Conservation (phyloP, 2,113 vertebrate genomes). For the Crypturellus undulatus region DNA sequence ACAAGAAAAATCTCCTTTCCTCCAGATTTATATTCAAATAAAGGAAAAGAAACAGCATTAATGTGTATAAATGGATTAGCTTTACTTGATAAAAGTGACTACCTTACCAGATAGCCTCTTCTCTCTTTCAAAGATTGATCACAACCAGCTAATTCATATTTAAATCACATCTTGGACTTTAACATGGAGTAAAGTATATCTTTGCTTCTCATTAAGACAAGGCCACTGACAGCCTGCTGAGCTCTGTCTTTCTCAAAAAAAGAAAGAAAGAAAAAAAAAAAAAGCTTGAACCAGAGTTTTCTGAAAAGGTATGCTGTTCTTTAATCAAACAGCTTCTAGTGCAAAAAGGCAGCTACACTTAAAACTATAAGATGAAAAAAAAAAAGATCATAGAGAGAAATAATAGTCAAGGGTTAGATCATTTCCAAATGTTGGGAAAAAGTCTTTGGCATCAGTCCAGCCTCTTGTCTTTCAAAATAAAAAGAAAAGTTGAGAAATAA, state of each 20-base stretch:
- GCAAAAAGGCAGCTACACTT: not conserved
- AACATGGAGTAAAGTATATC: not conserved
- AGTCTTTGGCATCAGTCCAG: not conserved
- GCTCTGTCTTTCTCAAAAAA: not conserved
- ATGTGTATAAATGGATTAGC: not conserved
- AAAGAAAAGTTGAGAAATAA: not conserved
- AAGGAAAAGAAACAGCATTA: not conserved
- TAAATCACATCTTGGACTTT: not conserved
- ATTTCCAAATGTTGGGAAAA: not conserved
- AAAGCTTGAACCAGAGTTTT: not conserved
- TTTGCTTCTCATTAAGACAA: slow-evolving; percentile 2
- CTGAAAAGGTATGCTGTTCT: not conserved
- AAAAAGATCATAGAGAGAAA: not conserved
- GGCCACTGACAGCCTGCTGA: not conserved
- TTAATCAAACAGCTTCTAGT: not conserved
- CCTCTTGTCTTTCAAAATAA: not conserved
- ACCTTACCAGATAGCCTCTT: not conserved
- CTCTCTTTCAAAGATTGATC: not conserved
- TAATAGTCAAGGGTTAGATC: not conserved
- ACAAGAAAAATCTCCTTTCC: not conserved
- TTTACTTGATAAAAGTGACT: not conserved
- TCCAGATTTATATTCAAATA: not conserved
- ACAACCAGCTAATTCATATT: not conserved
- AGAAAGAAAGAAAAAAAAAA: not conserved
- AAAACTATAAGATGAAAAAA: not conserved